These are phyloP conservation scores for Gortyna flavago DNA, from an alignment of 2,888 invertebrate genomes.

Conservation along the genomic window DNA sequence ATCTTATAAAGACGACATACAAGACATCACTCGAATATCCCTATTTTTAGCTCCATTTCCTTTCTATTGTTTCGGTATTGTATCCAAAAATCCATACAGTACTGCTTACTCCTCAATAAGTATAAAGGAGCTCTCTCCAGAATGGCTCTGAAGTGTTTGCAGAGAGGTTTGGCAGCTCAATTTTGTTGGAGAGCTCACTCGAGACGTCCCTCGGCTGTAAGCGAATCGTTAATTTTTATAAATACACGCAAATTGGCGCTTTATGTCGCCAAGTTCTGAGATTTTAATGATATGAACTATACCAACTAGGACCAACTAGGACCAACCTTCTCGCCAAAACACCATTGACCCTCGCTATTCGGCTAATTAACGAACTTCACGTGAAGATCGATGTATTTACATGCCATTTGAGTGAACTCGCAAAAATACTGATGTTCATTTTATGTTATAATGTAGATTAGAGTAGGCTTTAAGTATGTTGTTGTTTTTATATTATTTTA, in stretches of 20 bases:
- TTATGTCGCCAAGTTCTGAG: constrained; percentile 1
- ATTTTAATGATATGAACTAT: constrained; percentile 4
- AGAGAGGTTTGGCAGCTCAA: constrained; percentile 64
- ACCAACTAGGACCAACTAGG: too few relatives aligned
- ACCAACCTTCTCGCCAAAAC: too few relatives aligned
- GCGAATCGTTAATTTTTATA: constrained; percentile 61
- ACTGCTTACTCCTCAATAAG: constrained; percentile 50
- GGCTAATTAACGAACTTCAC: too few relatives aligned
- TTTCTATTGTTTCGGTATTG: constrained; percentile 29
- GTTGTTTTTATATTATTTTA: too few relatives aligned
- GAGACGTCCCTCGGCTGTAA: constrained; percentile 60
- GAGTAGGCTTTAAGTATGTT: too few relatives aligned
- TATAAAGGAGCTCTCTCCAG: constrained; percentile 65
- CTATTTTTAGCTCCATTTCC: constrained; percentile 7
- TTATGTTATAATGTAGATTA: too few relatives aligned
- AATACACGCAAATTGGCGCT: constrained; percentile 41
- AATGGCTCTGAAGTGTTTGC: constrained; percentile 65
- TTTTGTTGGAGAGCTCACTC: constrained; percentile 62
- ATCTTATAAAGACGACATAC: not conserved
- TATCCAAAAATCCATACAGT: constrained; percentile 40
- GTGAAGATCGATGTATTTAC: too few relatives aligned
- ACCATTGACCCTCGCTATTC: too few relatives aligned
- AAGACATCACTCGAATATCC: constrained; percentile 19
- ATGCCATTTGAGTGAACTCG: too few relatives aligned
- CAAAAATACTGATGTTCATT: too few relatives aligned